Percentiles rank a stretch among this genome's conserved stretches.
These are phyloP conservation scores for Falco punctatus DNA, from an alignment of 2,113 vertebrate species.

Conservation along the genomic window DNA sequence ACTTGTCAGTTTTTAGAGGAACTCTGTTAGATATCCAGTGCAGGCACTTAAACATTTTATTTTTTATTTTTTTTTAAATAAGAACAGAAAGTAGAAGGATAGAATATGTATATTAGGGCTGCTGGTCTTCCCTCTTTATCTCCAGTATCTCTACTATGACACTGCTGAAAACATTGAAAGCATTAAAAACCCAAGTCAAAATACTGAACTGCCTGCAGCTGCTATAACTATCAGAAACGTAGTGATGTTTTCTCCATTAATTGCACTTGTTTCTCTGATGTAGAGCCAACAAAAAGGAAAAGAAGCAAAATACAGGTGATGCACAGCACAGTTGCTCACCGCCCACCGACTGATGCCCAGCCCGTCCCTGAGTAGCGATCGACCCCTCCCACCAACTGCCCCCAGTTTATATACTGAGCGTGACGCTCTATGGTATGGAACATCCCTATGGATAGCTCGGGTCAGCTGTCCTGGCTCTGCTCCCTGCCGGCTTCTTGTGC, in stretches of 20 bases:
- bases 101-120: not conserved
- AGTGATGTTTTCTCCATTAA: conserved; percentile 36
- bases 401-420: too few relatives aligned
- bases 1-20: conserved; percentile 38
- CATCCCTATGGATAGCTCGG: too few relatives aligned
- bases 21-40: not conserved
- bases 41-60: not conserved
- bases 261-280: conserved; percentile 5
- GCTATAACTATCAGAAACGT: conserved; percentile 16
- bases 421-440: too few relatives aligned
- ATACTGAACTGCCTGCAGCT: conserved; percentile 42
- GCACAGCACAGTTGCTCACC: too few relatives aligned
- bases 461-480: too few relatives aligned
- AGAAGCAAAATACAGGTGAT: not conserved
- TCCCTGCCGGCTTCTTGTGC: too few relatives aligned
- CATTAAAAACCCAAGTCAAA: conserved; percentile 28
- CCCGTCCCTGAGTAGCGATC: too few relatives aligned
- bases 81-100: not conserved
- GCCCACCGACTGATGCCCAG: too few relatives aligned
- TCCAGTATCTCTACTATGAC: not conserved
- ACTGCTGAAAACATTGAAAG: not conserved
- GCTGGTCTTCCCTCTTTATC: not conserved
- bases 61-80: not conserved
- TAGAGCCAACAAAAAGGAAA: not conserved
- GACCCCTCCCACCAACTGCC: too few relatives aligned